Evolutionary conservation across 2,113 vertebrate genomes (phyloP), one percentile per base, ranked within the genome.

Genomic region (Catharus fuscescens): DNA sequence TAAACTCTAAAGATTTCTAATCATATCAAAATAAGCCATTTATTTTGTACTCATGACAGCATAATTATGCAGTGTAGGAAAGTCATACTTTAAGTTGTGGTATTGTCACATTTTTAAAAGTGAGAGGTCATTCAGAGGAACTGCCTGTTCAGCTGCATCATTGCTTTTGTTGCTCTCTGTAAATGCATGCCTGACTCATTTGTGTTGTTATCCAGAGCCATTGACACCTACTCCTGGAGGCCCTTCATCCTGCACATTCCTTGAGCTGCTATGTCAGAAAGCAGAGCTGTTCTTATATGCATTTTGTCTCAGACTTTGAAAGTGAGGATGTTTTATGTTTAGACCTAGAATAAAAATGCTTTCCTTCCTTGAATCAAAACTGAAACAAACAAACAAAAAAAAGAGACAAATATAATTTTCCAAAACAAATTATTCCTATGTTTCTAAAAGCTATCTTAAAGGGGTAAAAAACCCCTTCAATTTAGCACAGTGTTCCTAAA

Each of bases 381-480:
- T 60, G 5, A 56, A 86, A 56, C 6, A 31, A 65, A 67, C 21
- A 34, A 52, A 61, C 32, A 59, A n/a, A 61, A 62, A 24, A 20
- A 44, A 42, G 8, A 12, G 8, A 12, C 24, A 93, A 64, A 67
- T 73, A 59, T 54, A 44, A 17, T 69, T 62, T 82, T 83, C 12
- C 8, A 26, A 40, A 5, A 4, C 21, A 61, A 54, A 53, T 18
- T 1, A 6, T 47, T 76, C 42, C 17, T 21, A 2, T 54, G 5
- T 14, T 61, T 76, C 20, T 69, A 48, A 69, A 81, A 87, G 5
- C 14, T 52, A 5, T 52, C 19, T 73, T 56, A 45, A 72, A 34
- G 1, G 0, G 29, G 29, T 2, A 5, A 1, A 3, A 34, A 18
- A 7, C 0, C 6, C 0, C 6, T 57, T 69, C 70, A 8, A 29